Percentiles rank a stretch among this genome's conserved stretches.
Conservation (phyloP, 2,797 vertebrate genomes). For the Onychomys torridus region DNA sequence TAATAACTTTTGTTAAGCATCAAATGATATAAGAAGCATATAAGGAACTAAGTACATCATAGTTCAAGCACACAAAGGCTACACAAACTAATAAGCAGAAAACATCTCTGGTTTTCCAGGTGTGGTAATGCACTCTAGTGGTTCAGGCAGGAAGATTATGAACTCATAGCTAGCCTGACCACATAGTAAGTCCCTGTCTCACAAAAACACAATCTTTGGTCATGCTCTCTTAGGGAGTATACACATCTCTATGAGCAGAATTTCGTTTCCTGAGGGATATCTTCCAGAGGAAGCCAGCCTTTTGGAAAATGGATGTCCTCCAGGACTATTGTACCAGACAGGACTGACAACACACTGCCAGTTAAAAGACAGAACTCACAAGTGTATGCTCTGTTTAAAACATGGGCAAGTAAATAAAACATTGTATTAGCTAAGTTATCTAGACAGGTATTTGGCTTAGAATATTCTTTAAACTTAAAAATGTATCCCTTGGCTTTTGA, state of each 20-base stretch:
- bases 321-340: background rate
- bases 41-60: background rate
- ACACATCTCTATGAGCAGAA: background rate
- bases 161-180: background rate
- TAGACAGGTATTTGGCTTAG: background rate
- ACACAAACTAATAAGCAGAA: slow-evolving; percentile 21
- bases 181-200: background rate
- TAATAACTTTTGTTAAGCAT: background rate
- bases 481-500: background rate
- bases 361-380: slow-evolving; percentile 3
- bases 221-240: background rate
- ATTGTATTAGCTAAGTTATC: background rate
- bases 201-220: background rate
- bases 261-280: background rate
- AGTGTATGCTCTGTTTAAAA: slow-evolving; percentile 18
- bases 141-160: background rate
- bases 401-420: background rate
- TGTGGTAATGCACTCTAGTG: background rate
- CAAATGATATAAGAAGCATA: background rate
- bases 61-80: background rate
- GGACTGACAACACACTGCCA: background rate
- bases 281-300: background rate
- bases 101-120: background rate
- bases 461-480: background rate
- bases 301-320: background rate